A percentile compares a stretch with the other conserved stretches of the same genome.
Evolutionary conservation across 2,113 vertebrate species (phyloP).

Genomic region (Myotis lucifugus): DNA sequence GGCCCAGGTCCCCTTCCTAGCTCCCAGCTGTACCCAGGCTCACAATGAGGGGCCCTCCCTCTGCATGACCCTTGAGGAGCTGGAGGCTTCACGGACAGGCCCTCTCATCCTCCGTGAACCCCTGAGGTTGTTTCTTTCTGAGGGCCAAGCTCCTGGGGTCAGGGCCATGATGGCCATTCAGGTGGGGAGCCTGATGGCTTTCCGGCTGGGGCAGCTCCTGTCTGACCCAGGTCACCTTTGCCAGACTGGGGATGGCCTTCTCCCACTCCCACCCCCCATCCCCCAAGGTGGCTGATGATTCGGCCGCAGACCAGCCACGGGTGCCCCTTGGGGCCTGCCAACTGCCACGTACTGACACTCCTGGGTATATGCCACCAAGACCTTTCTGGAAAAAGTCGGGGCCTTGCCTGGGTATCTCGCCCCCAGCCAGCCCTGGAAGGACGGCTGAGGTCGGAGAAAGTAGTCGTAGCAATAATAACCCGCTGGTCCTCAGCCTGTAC

Average conservation of each 20-base stretch:
- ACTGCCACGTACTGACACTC: neutral
- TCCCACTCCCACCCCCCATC: neutral
- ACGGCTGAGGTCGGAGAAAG: neutral
- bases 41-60: neutral
- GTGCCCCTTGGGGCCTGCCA: neutral
- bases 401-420: neutral
- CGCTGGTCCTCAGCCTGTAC: neutral
- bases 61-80: neutral
- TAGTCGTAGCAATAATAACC: neutral
- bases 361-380: neutral
- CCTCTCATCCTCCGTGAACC: neutral
- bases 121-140: neutral
- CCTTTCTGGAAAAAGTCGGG: neutral
- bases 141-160: neutral
- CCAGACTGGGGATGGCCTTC: neutral
- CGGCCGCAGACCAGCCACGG: neutral
- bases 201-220: neutral
- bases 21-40: neutral
- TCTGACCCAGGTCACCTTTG: neutral
- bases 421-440: neutral
- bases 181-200: neutral
- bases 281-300: neutral
- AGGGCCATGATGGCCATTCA: neutral
- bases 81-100: neutral
- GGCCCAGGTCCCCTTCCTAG: neutral